Evolutionary conservation across 2,888 invertebrate species (phyloP).

Genomic region (Muscina levida): DNA sequence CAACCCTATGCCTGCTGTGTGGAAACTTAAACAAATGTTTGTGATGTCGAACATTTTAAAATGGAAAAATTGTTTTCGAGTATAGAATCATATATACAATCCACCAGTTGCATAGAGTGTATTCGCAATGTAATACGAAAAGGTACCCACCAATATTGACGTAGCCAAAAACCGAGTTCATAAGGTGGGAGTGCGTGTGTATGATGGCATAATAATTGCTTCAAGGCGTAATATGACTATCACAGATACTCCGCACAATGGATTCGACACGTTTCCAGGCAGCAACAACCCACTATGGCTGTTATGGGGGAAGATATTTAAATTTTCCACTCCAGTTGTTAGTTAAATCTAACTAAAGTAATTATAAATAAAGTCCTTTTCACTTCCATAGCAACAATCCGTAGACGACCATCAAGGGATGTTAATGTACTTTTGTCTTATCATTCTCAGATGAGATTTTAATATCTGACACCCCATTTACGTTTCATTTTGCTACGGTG

Average conservation of each 20-base stretch:
- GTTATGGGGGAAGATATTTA: constrained; percentile 41
- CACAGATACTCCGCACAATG: constrained; percentile 47
- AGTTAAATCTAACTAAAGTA: constrained; percentile 43
- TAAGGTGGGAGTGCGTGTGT: constrained; percentile 1
- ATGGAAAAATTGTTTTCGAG: neutral
- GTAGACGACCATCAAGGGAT: constrained; percentile 23
- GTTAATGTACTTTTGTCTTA: constrained; percentile 4
- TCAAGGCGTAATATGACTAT: constrained; percentile 54
- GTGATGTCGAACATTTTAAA: constrained; percentile 2
- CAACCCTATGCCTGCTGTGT: constrained; percentile 23
- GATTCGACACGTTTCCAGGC: constrained; percentile 46
- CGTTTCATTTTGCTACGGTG: constrained; percentile 26
- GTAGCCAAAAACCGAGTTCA: constrained; percentile 21
- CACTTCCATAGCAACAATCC: constrained; percentile 8
- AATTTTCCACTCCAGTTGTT: constrained; percentile 40
- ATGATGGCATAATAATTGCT: constrained; percentile 42
- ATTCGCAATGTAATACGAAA: constrained; percentile 4
- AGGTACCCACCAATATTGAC: constrained; percentile 18
- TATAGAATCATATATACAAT: constrained; percentile 6
- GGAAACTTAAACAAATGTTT: constrained; percentile 56
- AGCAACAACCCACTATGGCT: constrained; percentile 5
- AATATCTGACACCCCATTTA: constrained; percentile 45
- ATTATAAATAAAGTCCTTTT: constrained; percentile 54
- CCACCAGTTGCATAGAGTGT: constrained; percentile 46
- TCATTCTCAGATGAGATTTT: constrained; percentile 54